phyloP scores from a whole-genome alignment of 1,140 invertebrate species.

The Idris sp. region DNA sequence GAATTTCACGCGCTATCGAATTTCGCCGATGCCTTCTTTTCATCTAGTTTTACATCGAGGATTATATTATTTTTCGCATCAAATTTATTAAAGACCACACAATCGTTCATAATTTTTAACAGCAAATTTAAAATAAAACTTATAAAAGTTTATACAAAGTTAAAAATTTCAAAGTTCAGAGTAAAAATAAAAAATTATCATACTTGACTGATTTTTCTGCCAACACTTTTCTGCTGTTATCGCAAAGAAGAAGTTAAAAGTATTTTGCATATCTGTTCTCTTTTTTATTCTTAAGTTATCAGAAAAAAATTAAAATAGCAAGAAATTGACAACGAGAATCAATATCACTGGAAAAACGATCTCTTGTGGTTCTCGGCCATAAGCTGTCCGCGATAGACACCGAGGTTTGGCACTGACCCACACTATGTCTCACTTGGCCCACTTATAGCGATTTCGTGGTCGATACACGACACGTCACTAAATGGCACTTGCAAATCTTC shows the following conservation, averaged over 20 bases:
- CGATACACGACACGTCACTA: conserved; percentile 25
- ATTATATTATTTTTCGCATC: conserved; percentile 39
- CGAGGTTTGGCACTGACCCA: conserved; percentile 74
- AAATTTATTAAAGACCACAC: too few species aligned
- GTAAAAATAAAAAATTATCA: too few species aligned
- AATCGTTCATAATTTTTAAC: too few species aligned
- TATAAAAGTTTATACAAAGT: too few species aligned
- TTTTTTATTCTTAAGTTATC: conserved; percentile 26
- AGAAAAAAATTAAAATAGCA: too few species aligned
- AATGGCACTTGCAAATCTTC: conserved; percentile 38
- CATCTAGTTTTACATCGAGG: conserved; percentile 31
- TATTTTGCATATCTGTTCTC: too few species aligned
- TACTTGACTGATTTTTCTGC: too few species aligned
- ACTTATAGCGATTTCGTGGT: conserved; percentile 64
- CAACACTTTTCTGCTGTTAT: too few species aligned
- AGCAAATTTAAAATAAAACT: too few species aligned
- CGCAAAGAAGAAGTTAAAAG: too few species aligned
- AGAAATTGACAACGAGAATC: conserved; percentile 28
- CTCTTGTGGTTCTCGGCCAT: conserved; percentile 44
- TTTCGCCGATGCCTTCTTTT: conserved; percentile 36
- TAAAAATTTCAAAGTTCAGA: too few species aligned
- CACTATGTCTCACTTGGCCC: conserved; percentile 67
- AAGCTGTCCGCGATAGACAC: conserved; percentile 46
- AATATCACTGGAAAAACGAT: conserved; percentile 54
- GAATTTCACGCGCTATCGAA: conserved; percentile 56